Conservation (phyloP, 2,797 vertebrate genomes). For the Scomberomorus guttatus region DNA sequence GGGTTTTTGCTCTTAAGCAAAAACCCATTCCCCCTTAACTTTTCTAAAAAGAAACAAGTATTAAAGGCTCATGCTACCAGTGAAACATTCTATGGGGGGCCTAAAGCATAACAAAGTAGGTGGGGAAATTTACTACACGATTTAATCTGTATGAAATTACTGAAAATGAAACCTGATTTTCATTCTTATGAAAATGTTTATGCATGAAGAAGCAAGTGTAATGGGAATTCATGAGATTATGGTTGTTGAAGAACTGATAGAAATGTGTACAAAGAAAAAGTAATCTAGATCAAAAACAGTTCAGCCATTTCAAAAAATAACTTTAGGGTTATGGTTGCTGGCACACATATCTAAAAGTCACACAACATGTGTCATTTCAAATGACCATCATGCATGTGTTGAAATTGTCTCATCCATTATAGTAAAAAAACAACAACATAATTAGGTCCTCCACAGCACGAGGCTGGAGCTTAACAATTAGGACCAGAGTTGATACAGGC, state of each 20-base stretch:
- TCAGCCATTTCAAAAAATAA: not conserved
- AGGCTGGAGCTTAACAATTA: constrained; percentile 51
- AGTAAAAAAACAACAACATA: not conserved
- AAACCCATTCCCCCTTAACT: not conserved
- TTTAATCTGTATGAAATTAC: constrained; percentile 36
- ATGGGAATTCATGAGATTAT: constrained; percentile 47
- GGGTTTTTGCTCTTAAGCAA: too few relatives aligned
- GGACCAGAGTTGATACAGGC: constrained; percentile 53
- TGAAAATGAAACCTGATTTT: constrained; percentile 68
- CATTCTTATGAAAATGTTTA: constrained; percentile 44
- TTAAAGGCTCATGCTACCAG: not conserved
- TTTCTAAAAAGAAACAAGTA: constrained; percentile 1
- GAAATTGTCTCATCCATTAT: not conserved
- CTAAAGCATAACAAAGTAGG: constrained; percentile 39
- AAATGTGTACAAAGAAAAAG: not conserved
- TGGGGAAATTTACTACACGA: constrained; percentile 53
- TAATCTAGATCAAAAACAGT: constrained; percentile 8
- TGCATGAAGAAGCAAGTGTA: constrained; percentile 35
- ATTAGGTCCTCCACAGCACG: constrained; percentile 6
- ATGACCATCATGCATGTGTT: not conserved
- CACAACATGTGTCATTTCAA: not conserved
- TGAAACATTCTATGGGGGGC: not conserved
- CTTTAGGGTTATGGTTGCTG: not conserved
- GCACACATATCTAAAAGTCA: not conserved
- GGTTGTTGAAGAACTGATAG: not conserved